A percentile compares a stretch with the other conserved stretches of the same genome.
Conservation (phyloP, 2,797 vertebrate genomes). For the Delichon dasypus region DNA sequence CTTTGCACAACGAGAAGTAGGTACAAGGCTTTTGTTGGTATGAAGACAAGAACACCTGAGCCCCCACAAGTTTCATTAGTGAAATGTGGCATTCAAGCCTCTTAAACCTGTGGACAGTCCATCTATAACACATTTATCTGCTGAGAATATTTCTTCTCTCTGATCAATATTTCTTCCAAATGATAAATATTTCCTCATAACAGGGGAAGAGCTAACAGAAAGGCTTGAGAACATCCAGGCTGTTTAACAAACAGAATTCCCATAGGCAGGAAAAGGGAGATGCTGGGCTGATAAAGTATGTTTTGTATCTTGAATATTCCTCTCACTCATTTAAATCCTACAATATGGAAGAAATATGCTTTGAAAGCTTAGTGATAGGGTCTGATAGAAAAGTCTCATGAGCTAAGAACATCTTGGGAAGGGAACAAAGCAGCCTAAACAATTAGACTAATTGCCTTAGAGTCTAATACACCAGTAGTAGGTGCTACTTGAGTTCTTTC, state of each 20-base stretch:
- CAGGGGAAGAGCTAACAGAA: background rate
- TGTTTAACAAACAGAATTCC: background rate
- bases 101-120: background rate
- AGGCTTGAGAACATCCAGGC: background rate
- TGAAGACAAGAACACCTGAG: background rate
- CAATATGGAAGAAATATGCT: background rate
- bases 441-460: background rate
- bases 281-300: background rate
- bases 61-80: background rate
- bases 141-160: background rate
- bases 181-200: background rate
- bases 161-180: background rate
- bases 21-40: background rate
- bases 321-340: background rate
- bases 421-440: background rate
- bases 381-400: background rate
- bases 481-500: background rate
- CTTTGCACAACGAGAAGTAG: background rate
- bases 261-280: background rate
- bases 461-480: background rate
- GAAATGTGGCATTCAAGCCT: background rate
- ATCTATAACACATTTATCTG: background rate
- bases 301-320: background rate
- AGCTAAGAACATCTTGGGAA: background rate
- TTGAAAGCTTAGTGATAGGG: background rate